Evolutionary conservation across 2,888 invertebrate genomes (phyloP), one percentile per base, ranked within the genome.

Genomic region (Thera britannica): DNA sequence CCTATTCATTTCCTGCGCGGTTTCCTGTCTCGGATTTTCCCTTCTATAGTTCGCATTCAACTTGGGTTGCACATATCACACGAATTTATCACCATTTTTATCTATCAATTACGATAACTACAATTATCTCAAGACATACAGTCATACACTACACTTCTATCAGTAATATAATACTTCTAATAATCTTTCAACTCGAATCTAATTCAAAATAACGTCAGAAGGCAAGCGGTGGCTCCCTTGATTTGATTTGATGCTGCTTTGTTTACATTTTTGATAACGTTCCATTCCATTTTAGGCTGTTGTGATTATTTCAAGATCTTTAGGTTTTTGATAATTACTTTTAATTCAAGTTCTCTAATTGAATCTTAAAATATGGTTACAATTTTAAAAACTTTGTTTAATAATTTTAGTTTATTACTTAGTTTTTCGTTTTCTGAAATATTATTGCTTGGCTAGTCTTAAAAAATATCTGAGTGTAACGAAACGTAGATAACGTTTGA

Each of bases 1-100:
- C 81, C 84, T 80, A 83, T 82, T 83, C 89, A 89, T 90, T 92
- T 92, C 92, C 90, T 90, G 86, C 79, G 77, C 77, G 76, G 82
- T 83, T 88, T 90, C 89, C 90, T 85, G 86, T 78, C 71, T 80
- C 72, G 23, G 49, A 67, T 70, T 70, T 70, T 66, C 49, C 56
- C 57, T 62, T 58, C 63, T 63, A 9, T 46, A 67, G 57, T 68
- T 48, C 41, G 35, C 52, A 58, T 57, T 44, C 6, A 55, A 56
- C 51, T 60, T 38, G 23, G 51, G 48, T 41, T 36, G 61, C 52
- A 49, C 8, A 44, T 54, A 57, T 11, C 58, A 54, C 54, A 58
- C 49, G 1, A 62, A n/a, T 36, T 48, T 8, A 58, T 56, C 56
- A n/a, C n/a, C n/a, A 35, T 35, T 35, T 8, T 36, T 65, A 61